Evolutionary conservation across 2,113 vertebrate species (phyloP), one percentile per base, ranked within the genome.

Genomic region (Xyrauchen texanus): DNA sequence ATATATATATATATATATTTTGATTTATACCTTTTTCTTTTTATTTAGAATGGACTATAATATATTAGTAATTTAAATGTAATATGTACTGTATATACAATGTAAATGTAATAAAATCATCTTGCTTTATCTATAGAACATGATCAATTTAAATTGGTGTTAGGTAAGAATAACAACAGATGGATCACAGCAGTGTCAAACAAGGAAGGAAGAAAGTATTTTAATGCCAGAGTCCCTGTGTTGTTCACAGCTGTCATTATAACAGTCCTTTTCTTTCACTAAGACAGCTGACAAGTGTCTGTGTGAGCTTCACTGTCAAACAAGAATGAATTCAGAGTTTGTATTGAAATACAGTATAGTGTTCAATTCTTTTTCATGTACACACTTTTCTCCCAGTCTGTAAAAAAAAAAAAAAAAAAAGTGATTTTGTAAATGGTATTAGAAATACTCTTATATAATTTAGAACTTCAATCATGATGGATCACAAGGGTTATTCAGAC

Each of bases 251-350:
- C n/a, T 46, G 13, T 15, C 16, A 15, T 21, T 46, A 52, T 51
- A 46, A 42, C 64, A 8, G n/a, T 52, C 68, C 66, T 68, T 63
- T 68, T 42, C 46, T 73, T 21, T 51, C 53, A 45, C 8, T 52
- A n/a, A 9, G n/a, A 66, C 53, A 3, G 55, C 55, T 58, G 5
- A 49, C 5, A 52, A 10, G 16, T 60, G 70, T 66, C 9, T 73
- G 8, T 58, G 49, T 8, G 7, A 7, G 45, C 6, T 51, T 67
- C 3, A 58, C 55, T 15, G 13, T 2, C 15, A 15, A 13, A 58
- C 11, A 11, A 58, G 21, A 34, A 34, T 34, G 21, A 34, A 34
- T 1, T 34, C 21, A 34, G 55, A 58, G 21, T 34, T 34, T 34
- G 3, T 34, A 34, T 34, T 34, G 21, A 34, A 34, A 3, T 34